Conservation (phyloP, 2,113 vertebrate genomes). For the Montifringilla adamsi region DNA sequence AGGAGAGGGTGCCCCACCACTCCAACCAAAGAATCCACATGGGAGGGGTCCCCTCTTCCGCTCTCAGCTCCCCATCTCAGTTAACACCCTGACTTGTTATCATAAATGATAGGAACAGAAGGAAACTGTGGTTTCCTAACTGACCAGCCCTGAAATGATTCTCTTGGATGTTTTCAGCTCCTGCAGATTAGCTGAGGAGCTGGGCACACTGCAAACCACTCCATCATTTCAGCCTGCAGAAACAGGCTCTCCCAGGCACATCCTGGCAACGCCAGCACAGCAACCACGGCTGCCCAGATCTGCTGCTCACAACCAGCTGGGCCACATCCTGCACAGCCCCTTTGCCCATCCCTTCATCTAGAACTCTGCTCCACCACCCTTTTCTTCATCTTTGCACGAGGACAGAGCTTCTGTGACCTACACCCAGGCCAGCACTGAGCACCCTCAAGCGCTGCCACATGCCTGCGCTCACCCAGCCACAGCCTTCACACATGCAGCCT, state of each 20-base stretch:
- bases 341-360: neutral
- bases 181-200: neutral
- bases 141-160: neutral
- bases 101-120: neutral
- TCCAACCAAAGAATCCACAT: rapidly evolving
- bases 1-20: rapidly evolving
- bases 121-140: neutral
- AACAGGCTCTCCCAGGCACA: neutral
- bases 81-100: neutral
- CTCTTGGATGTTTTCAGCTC: neutral
- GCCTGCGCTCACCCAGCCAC: rapidly evolving
- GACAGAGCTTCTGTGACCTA: neutral
- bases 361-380: neutral
- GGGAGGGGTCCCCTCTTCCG: neutral
- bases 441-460: neutral
- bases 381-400: neutral
- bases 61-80: neutral
- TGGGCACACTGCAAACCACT: rapidly evolving
- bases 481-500: neutral
- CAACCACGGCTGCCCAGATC: neutral
- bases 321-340: rapidly evolving
- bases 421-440: neutral
- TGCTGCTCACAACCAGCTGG: rapidly evolving
- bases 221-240: neutral
- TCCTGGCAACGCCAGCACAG: rapidly evolving